Evolutionary conservation across 2,113 vertebrate genomes (phyloP).

Genomic region (Protobothrops flavoviridis): DNA sequence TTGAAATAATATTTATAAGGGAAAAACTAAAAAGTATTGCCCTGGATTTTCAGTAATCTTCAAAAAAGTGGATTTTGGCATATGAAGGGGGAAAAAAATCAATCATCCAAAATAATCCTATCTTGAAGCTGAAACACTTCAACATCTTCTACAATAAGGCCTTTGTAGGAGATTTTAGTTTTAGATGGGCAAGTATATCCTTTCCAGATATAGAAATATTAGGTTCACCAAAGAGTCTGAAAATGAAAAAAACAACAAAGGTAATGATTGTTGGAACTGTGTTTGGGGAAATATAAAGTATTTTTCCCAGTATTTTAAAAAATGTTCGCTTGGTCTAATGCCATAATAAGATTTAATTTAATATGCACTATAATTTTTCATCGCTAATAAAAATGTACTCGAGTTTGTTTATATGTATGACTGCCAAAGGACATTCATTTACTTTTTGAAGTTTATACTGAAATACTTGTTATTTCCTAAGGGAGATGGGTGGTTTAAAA

Average conservation of each 20-base stretch:
- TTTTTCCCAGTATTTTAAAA: neutral
- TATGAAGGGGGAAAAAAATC: neutral
- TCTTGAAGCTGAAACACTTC: neutral
- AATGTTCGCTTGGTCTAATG: neutral
- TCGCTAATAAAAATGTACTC: neutral
- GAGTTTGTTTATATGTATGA: neutral
- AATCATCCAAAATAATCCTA: neutral
- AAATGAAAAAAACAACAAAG: neutral
- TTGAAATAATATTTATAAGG: neutral
- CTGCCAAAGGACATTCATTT: neutral
- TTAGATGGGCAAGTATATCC: neutral
- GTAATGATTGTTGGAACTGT: neutral
- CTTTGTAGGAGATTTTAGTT: neutral
- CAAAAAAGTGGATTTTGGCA: neutral
- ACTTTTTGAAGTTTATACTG: neutral
- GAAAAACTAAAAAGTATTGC: neutral
- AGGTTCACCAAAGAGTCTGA: neutral
- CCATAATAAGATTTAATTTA: neutral
- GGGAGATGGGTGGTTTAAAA: neutral
- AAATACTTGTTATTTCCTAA: neutral
- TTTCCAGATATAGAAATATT: neutral
- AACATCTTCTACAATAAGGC: neutral
- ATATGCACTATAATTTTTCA: neutral
- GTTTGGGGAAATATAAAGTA: neutral
- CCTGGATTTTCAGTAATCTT: neutral